Conservation (phyloP, 2,888 invertebrate species). For the Chrysotoxum bicinctum region DNA sequence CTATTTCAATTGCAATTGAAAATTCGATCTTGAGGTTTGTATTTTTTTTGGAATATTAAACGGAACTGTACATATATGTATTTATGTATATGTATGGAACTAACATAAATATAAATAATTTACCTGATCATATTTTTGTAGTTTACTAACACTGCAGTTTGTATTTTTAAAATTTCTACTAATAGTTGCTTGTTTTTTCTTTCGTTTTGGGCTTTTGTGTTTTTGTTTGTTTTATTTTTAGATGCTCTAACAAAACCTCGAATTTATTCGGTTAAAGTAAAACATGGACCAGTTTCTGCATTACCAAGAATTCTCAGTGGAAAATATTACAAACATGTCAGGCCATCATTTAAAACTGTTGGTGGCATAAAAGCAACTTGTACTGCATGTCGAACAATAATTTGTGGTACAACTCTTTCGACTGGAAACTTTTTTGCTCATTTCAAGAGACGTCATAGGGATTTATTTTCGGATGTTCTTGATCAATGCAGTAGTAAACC, state of each 20-base stretch:
- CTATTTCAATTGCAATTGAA: no score
- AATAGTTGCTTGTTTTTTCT: background rate
- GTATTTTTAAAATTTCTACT: background rate
- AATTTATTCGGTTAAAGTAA: constrained; percentile 9
- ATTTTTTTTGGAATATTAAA: no score
- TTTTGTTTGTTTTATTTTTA: background rate
- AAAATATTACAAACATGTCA: constrained; percentile 78
- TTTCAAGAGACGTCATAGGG: constrained; percentile 78
- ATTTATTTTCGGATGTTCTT: constrained; percentile 73
- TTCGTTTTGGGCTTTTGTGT: background rate
- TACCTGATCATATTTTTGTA: background rate
- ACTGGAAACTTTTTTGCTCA: constrained; percentile 79
- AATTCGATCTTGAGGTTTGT: no score
- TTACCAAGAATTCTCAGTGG: constrained; percentile 79
- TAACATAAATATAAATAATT: no score
- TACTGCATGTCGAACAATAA: constrained; percentile 77
- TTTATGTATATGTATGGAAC: no score
- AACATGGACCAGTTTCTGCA: constrained; percentile 48
- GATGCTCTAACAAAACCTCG: background rate
- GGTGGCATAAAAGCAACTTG: constrained; percentile 80
- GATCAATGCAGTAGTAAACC: constrained; percentile 22
- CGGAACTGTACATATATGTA: no score
- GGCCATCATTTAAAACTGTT: constrained; percentile 79
- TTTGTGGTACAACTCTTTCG: constrained; percentile 79
- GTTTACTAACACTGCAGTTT: no score